Evolutionary conservation across 2,888 invertebrate species (phyloP).

Genomic region (Cerastis rubricosa): DNA sequence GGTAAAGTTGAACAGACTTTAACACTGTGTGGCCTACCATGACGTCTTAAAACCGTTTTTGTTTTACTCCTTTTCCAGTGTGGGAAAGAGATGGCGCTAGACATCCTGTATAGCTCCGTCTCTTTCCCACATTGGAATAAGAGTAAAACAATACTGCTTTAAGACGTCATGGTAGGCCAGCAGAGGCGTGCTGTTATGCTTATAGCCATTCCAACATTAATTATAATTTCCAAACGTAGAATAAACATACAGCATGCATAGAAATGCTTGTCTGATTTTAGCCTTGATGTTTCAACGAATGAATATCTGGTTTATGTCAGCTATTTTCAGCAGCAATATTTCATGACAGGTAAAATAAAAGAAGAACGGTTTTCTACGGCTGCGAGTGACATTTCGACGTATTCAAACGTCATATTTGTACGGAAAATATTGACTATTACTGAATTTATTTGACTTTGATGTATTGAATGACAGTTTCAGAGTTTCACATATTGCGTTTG

Average conservation of each 20-base stretch:
- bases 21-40: too few species aligned
- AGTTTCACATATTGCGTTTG: background rate
- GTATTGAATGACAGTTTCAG: background rate
- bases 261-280: background rate
- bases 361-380: background rate
- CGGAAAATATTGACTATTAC: background rate
- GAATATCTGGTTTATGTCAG: background rate
- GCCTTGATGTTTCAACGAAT: background rate
- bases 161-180: too few species aligned
- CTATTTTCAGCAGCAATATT: conserved; percentile 8
- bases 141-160: too few species aligned
- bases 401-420: background rate
- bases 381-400: conserved; percentile 14
- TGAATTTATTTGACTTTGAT: conserved; percentile 2
- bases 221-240: too few species aligned
- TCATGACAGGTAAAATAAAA: conserved; percentile 30
- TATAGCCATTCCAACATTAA: too few species aligned
- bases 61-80: too few species aligned
- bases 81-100: too few species aligned
- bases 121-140: too few species aligned
- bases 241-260: background rate
- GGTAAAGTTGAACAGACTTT: too few species aligned
- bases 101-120: too few species aligned
- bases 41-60: too few species aligned
- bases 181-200: too few species aligned